Percentiles rank a stretch among this genome's conserved stretches.
Conservation (phyloP, 2,113 vertebrate species). For the Ivindomyrus marchei region DNA sequence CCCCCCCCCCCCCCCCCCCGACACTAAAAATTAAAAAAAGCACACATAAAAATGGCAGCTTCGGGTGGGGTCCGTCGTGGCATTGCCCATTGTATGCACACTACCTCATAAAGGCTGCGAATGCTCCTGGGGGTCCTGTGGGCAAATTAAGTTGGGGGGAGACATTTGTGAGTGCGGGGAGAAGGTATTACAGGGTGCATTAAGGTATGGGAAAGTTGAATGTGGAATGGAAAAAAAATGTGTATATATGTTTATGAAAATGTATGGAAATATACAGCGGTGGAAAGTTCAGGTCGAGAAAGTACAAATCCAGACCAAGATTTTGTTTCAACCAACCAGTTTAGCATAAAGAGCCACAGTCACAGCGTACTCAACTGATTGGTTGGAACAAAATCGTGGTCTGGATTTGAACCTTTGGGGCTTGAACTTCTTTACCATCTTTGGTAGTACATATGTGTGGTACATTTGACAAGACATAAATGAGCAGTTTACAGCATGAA, state of each 20-base stretch:
- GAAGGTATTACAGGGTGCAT: background rate
- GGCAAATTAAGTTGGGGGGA: background rate
- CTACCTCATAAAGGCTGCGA: conserved; percentile 21
- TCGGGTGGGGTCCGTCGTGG: background rate
- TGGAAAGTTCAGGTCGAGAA: background rate
- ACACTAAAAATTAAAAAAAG: conserved; percentile 4
- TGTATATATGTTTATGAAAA: background rate
- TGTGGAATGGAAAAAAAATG: background rate
- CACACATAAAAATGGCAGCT: background rate
- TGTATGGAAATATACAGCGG: background rate
- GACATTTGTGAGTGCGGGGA: background rate
- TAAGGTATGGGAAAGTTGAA: background rate
- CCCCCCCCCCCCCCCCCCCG: too few species aligned
- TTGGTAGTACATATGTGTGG: background rate
- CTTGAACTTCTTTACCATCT: background rate
- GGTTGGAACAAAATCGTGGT: background rate
- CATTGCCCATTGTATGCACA: background rate
- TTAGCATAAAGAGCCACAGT: too few species aligned
- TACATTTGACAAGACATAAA: background rate
- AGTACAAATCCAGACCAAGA: background rate
- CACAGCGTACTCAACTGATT: background rate
- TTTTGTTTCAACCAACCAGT: too few species aligned
- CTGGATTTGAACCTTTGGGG: background rate
- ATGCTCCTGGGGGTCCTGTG: background rate
- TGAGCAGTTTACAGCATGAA: background rate